These are phyloP conservation scores for Metopolophium dirhodum DNA, from an alignment of 1,140 invertebrate species.

Conservation along the genomic window DNA sequence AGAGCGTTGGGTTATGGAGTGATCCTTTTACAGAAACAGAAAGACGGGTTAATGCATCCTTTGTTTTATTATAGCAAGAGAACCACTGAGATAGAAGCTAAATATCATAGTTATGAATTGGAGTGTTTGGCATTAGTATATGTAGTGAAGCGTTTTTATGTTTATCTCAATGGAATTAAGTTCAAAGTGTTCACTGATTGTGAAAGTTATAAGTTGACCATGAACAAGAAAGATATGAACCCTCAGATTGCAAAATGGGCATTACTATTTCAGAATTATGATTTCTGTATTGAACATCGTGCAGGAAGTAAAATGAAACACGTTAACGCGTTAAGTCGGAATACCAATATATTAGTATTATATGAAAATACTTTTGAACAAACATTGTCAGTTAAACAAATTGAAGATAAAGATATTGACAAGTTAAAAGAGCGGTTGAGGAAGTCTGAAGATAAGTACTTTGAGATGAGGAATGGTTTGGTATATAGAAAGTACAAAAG, in stretches of 20 bases:
- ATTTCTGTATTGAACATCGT: constrained; percentile 37
- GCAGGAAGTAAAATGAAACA: constrained; percentile 32
- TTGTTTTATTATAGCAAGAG: constrained; percentile 36
- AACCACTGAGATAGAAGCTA: background rate
- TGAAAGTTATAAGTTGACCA: constrained; percentile 14
- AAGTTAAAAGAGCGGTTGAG: background rate
- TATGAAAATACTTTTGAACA: constrained; percentile 28
- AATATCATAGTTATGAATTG: constrained; percentile 39
- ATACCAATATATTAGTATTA: background rate
- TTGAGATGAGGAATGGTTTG: background rate
- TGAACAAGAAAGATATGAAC: background rate
- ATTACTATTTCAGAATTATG: constrained; percentile 34
- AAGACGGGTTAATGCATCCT: background rate
- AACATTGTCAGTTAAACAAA: background rate
- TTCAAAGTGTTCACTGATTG: constrained; percentile 43
- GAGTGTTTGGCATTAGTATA: constrained; percentile 12
- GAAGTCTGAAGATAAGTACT: background rate
- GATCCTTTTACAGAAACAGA: background rate
- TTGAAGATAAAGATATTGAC: background rate
- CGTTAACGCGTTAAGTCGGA: background rate
- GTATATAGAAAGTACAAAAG: constrained; percentile 1
- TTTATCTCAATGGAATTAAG: constrained; percentile 34
- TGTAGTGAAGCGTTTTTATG: background rate
- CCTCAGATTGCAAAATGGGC: background rate
- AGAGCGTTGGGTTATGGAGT: background rate